Base-by-base conservation (phyloP, 2,888 invertebrate species). In the Podabrus alpinus region DNA sequence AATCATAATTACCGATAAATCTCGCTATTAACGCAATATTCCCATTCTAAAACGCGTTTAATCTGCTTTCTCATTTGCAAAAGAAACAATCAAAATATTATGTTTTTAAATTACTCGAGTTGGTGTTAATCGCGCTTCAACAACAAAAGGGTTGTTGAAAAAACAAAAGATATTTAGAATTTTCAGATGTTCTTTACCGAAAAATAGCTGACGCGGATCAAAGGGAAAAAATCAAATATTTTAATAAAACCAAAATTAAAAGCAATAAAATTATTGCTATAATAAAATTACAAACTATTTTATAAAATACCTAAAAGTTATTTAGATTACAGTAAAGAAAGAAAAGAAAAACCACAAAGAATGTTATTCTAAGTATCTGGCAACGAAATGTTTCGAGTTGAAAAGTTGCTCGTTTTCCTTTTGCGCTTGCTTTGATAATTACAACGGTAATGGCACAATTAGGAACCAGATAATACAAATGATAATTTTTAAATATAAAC, bases 391-490 rank as follows among this genome's bases (percentile, higher is more conserved):
- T 74, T 80, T 76, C 79, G 71, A 74, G 72, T 75, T 70, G 75
- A 74, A 74, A 79, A 80, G 73, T 79, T 76, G 76, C 77, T 77
- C 77, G 69, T 78, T 77, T 77, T 74, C 64, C 78, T 80, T 21
- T 76, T 60, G 66, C 80, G 81, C 81, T 78, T 78, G 71, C 80
- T 77, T 81, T 79, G 81, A 84, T 84, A 85, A 85, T 85, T 84
- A 83, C 82, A 79, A 83, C 80, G 83, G 79, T 85, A 84, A 85
- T 83, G 84, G 79, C 79, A 83, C 82, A 83, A 84, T 85, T 84
- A 85, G 82, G 79, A 81, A 81, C 81, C 81, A 83, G 84, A 84
- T 85, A 84, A 85, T 84, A 82, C 81, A 83, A 84, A 85, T 84
- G 83, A 84, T 84, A 84, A 85, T 84, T 84, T 78, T 79, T 79